A percentile compares a stretch with the other conserved stretches of the same genome.
Evolutionary conservation across 2,113 vertebrate genomes (phyloP).

Genomic region (Nestor notabilis): DNA sequence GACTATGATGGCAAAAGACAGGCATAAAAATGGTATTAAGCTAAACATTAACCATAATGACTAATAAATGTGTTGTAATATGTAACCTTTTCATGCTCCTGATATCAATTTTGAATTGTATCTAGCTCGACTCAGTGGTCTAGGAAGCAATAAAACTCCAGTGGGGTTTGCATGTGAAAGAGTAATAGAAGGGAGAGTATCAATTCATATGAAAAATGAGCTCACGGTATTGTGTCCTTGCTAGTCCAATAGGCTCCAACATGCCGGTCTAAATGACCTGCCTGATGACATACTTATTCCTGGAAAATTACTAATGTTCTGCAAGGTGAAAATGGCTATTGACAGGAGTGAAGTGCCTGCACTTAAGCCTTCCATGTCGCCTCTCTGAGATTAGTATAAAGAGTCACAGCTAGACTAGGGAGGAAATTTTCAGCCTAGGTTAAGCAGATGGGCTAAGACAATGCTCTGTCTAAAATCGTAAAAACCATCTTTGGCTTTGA

Average conservation of each 20-base stretch:
- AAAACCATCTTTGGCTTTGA: not conserved
- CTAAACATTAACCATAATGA: constrained; percentile 67
- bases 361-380: not conserved
- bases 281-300: not conserved
- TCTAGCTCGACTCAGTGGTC: constrained; percentile 2
- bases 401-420: not conserved
- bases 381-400: not conserved
- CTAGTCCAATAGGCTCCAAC: not conserved
- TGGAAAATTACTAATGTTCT: constrained; percentile 32
- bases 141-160: constrained; percentile 42
- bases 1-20: constrained; percentile 39
- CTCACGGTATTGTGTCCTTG: not conserved
- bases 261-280: not conserved
- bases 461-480: not conserved
- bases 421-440: not conserved
- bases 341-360: not conserved
- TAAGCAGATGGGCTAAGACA: constrained; percentile 16
- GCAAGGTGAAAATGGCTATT: constrained; percentile 19
- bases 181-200: not conserved
- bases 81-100: not conserved
- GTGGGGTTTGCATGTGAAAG: not conserved
- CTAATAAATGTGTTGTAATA: constrained; percentile 56
- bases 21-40: constrained; percentile 42
- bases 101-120: constrained; percentile 23
- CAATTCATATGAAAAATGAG: constrained; percentile 20